These are phyloP conservation scores for Agraylea sexmaculata DNA, from an alignment of 1,140 invertebrate species.

Conservation along the genomic window DNA sequence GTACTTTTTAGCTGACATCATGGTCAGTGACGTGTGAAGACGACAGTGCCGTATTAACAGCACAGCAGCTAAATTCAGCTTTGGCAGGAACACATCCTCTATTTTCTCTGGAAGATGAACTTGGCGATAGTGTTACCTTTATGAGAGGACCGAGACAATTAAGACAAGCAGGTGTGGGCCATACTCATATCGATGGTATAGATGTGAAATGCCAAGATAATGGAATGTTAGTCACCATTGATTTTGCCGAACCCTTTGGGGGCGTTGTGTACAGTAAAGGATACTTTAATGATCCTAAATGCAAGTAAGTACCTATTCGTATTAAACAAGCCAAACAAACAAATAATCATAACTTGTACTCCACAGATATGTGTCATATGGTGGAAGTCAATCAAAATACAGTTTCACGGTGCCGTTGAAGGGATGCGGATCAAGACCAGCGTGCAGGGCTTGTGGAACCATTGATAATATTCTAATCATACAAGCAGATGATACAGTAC, in stretches of 20 bases:
- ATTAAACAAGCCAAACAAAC: not conserved
- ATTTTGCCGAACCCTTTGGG: slow-evolving; percentile 51
- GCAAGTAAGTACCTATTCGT: slow-evolving; percentile 40
- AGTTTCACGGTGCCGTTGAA: slow-evolving; percentile 49
- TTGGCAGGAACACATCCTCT: slow-evolving; percentile 29
- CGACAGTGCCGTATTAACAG: slow-evolving; percentile 27
- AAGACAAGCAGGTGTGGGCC: slow-evolving; percentile 20
- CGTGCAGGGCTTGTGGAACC: slow-evolving; percentile 45
- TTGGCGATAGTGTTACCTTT: slow-evolving; percentile 33
- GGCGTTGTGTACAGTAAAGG: slow-evolving; percentile 67
- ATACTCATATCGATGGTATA: slow-evolving; percentile 40
- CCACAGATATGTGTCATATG: slow-evolving; percentile 46
- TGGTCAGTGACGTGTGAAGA: slow-evolving; percentile 38
- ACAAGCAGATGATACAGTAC: slow-evolving; percentile 50
- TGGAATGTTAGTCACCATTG: slow-evolving; percentile 50
- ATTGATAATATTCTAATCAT: slow-evolving; percentile 53
- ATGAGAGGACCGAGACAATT: slow-evolving; percentile 29
- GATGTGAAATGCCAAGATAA: slow-evolving; percentile 50
- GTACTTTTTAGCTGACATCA: slow-evolving; percentile 34
- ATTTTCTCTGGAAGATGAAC: slow-evolving; percentile 31
- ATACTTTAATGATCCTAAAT: slow-evolving; percentile 50
- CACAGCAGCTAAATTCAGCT: slow-evolving; percentile 32
- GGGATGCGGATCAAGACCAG: slow-evolving; percentile 47
- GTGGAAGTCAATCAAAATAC: slow-evolving; percentile 40
- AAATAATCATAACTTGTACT: not conserved